Percentiles rank a stretch among this genome's conserved stretches.
phyloP scores from a whole-genome alignment of 2,888 invertebrate species.

The Anaspis maculata region DNA sequence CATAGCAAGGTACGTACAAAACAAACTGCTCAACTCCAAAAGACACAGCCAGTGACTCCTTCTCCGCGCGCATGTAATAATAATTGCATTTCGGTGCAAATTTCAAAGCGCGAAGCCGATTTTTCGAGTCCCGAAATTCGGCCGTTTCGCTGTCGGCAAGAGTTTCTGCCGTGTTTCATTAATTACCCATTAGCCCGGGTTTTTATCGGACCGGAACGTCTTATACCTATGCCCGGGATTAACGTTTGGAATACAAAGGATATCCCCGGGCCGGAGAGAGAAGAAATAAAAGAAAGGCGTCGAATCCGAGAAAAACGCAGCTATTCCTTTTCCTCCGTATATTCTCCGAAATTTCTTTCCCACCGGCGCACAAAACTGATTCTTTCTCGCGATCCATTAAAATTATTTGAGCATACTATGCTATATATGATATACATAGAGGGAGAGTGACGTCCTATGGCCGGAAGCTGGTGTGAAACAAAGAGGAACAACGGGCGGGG shows the following conservation, averaged over 20 bases:
- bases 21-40: too few species aligned
- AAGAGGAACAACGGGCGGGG: slow-evolving; percentile 35
- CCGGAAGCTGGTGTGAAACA: slow-evolving; percentile 18
- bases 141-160: not conserved
- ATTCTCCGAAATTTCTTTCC: slow-evolving; percentile 27
- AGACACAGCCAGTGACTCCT: too few species aligned
- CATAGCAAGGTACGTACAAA: too few species aligned
- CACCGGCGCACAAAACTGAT: slow-evolving; percentile 34
- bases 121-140: not conserved
- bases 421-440: slow-evolving; percentile 39
- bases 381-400: slow-evolving; percentile 42
- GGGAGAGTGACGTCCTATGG: slow-evolving; percentile 25
- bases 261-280: slow-evolving; percentile 20
- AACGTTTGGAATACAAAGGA: slow-evolving; percentile 16
- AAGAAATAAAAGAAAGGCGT: slow-evolving; percentile 23
- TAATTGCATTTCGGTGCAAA: too few species aligned
- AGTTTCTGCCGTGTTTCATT: too few species aligned
- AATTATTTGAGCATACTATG: slow-evolving; percentile 40
- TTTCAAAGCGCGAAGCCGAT: too few species aligned
- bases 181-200: slow-evolving; percentile 2
- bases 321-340: slow-evolving; percentile 19
- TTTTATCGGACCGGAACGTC: too few species aligned
- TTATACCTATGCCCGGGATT: slow-evolving; percentile 2
- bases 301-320: slow-evolving; percentile 22
- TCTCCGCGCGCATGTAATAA: too few species aligned